Percentiles rank a stretch among this genome's conserved stretches.
phyloP scores from a whole-genome alignment of 2,888 invertebrate genomes.

The Muscina levida region DNA sequence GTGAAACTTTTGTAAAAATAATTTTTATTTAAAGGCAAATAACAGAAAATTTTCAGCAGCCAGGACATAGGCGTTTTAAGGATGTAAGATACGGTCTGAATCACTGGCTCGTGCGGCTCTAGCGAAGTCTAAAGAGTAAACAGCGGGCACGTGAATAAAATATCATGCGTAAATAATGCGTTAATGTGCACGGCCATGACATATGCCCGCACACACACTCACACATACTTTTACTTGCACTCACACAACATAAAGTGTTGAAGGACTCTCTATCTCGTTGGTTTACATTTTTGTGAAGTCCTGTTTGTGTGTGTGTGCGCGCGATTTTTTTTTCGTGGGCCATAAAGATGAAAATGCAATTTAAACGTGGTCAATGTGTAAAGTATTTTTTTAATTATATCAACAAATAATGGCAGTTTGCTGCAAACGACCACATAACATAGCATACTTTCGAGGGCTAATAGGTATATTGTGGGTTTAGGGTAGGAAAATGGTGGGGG shows the following conservation, averaged over 20 bases:
- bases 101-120: neutral
- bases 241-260: neutral
- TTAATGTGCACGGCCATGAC: slow-evolving; percentile 54
- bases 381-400: slow-evolving; percentile 62
- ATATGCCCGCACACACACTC: slow-evolving; percentile 12
- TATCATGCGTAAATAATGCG: slow-evolving; percentile 63
- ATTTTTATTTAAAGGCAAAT: slow-evolving; percentile 23
- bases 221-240: neutral
- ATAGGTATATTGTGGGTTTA: neutral
- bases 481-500: neutral
- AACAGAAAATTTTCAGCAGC: neutral
- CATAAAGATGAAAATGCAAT: slow-evolving; percentile 50
- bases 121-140: slow-evolving; percentile 6
- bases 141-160: slow-evolving; percentile 42
- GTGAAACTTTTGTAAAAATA: slow-evolving; percentile 33
- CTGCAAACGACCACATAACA: slow-evolving; percentile 51
- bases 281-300: neutral
- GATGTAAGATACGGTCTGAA: neutral
- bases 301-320: neutral
- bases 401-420: slow-evolving; percentile 59
- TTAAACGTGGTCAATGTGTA: slow-evolving; percentile 58
- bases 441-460: neutral
- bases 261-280: neutral
- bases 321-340: neutral
- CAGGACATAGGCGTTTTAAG: slow-evolving; percentile 9